Evolutionary conservation across 2,113 vertebrate genomes (phyloP).

Genomic region (Genyomyrus donnyi): DNA sequence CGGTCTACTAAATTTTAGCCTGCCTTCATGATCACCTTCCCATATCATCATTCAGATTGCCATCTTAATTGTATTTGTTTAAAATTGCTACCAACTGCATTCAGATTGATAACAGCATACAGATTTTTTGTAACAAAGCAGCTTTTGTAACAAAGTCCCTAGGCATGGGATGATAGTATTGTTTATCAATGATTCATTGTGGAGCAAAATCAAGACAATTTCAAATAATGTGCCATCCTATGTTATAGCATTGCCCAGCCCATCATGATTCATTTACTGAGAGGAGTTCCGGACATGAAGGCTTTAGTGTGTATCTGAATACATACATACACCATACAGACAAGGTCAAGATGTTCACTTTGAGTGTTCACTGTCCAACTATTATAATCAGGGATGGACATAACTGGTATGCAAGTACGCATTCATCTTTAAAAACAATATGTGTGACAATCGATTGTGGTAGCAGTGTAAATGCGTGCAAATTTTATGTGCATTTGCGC

Average conservation of each 20-base stretch:
- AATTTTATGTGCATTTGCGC: no score
- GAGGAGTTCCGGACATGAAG: background rate
- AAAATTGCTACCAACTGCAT: background rate
- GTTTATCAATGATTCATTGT: background rate
- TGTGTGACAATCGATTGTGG: no score
- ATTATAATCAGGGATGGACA: background rate
- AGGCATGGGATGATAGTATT: background rate
- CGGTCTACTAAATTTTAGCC: background rate
- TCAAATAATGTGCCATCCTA: background rate
- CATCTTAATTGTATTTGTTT: conserved; percentile 5
- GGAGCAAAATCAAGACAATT: background rate
- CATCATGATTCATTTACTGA: background rate
- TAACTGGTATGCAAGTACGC: no score
- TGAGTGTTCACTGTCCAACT: background rate
- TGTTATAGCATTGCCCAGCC: background rate
- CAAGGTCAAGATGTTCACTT: background rate
- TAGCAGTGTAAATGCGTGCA: no score
- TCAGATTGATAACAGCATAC: background rate
- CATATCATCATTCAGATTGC: background rate
- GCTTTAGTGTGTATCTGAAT: background rate
- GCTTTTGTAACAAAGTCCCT: background rate
- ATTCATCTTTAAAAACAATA: no score
- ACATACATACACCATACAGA: background rate
- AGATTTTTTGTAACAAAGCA: background rate
- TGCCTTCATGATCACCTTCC: conserved; percentile 8